Evolutionary conservation across 2,888 invertebrate species (phyloP), one percentile per base, ranked within the genome.

Genomic region (Orchesellides sinensis): DNA sequence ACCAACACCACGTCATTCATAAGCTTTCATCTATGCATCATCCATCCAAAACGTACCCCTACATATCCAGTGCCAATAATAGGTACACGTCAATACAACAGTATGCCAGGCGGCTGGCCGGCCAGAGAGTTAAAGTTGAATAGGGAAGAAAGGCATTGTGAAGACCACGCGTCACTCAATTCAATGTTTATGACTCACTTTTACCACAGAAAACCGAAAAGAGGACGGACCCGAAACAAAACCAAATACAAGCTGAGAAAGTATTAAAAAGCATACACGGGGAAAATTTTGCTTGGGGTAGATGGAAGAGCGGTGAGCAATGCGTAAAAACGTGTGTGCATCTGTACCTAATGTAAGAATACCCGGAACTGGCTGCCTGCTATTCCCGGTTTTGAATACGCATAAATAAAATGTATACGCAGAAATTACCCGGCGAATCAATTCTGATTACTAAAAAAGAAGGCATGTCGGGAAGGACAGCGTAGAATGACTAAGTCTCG

Each of bases 361-460:
- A 79, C 79, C 65, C 59, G 66, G 80, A 73, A 73, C 73, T 72
- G 66, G 59, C 66, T 69, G 61, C 47, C 72, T 73, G 27, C 56
- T n/a, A n/a, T 77, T 77, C 27, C 66, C 65, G 72, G 63, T 70
- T 70, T 79, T 63, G 72, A 79, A 25, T 79, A 72, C 73, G 80
- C 80, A 73, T 66, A 73, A 73, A 80, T 73, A 80, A 73, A 65
- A 65, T 72, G 40, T 32, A 45, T 79, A 72, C 80, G 80, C 32
- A 80, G 80, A 83, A 84, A 84, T 73, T 83, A 83, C 74, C 68
- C 83, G 63, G 84, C 72, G 84, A 85, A 86, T 87, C 84, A 84
- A 87, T 84, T 85, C 83, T 83, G 83, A 84, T 84, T 84, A 84
- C 84, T 81, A 83, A 68, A 70, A 75, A 83, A 63, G 69, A 75